Evolutionary conservation across 2,797 vertebrate genomes (phyloP), one percentile per base, ranked within the genome.

Genomic region (Oryzias sinensis): DNA sequence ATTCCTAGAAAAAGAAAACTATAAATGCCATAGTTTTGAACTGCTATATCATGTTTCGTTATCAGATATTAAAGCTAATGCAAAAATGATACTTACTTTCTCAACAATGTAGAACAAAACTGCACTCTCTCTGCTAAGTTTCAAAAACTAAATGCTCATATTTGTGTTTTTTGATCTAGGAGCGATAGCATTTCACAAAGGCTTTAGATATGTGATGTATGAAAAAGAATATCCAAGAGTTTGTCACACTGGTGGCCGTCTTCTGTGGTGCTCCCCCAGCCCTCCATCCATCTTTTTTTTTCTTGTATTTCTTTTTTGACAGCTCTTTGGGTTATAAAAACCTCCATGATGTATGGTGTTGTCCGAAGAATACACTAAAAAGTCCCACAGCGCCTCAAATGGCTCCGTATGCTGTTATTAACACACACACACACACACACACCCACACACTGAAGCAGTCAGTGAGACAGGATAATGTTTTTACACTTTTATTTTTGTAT

Each of bases 301-400:
- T 37, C 33, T 37, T 37, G 11, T 37, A 37, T 37, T 20, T 46
- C 29, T 58, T 66, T 63, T 77, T 45, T 58, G 76, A 72, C 80
- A 70, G 58, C 68, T 73, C 50, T 65, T 57, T 64, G 58, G 69
- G 72, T 79, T 82, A 74, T 74, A 80, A 86, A 82, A 72, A 66
- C 62, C 65, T 68, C 59, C 43, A 61, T 83, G 84, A 88, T 88
- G 50, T 80, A 82, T 84, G 82, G 68, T 79, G 79, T 77, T 84
- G 76, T 83, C 81, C 71, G 55, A 72, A 60, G 57, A 74, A 74
- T 80, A 76, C 74, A 47, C 74, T 77, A 79, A 79, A 72, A 74
- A 76, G 80, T 82, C 86, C 81, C 85, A 65, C 44, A 70, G 80
- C 50, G 59, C 72, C 60, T 76, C 79, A 68, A 71, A 71, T 27